Base-by-base conservation (phyloP, 1,140 invertebrate species). In the Lysiphlebus fabarum region DNA sequence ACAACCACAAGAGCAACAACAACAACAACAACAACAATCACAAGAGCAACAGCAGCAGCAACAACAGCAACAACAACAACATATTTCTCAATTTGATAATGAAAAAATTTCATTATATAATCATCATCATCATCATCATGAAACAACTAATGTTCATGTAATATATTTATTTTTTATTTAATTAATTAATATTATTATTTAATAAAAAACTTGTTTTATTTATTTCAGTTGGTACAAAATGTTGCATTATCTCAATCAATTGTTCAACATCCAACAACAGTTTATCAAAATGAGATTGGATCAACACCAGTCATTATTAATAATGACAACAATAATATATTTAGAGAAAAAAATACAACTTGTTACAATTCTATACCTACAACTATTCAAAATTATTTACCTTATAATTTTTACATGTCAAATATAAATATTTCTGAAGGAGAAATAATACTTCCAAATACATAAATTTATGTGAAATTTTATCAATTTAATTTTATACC, bases 321-420 rank as follows among this genome's bases (percentile, higher is more conserved):
- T 56, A 38, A 9, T 38, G 71, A 72, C 5, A 60, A 26, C 17
- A 26, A 26, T 4, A 26, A 26, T 68, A 17, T 69, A 67, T 10
- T 73, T 56, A 67, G 76, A 14, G 74, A 76, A 48, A 67, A 70
- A 62, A 72, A 68, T 56, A 42, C 71, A 3, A 69, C 72, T 33
- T 79, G 75, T 56, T 78, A 77, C 36, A 78, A 74, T 55, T 58
- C 72, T 11, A 70, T 78, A 38, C 60, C 71, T 33, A 48, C 67
- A 1, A 59, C 69, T 2, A 49, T 78, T 7, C 72, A 75, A 56
- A 77, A 67, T 47, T 76, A 75, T 66, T 66, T 78, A 60, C 69
- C 76, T 45, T 79, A 78, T 51, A 78, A 78, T 56, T 77, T 80
- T 69, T 80, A 78, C 57, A 77, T 79, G 51, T 67, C 76, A 6